Conservation (phyloP, 2,888 invertebrate genomes). For the Catonia carolina region DNA sequence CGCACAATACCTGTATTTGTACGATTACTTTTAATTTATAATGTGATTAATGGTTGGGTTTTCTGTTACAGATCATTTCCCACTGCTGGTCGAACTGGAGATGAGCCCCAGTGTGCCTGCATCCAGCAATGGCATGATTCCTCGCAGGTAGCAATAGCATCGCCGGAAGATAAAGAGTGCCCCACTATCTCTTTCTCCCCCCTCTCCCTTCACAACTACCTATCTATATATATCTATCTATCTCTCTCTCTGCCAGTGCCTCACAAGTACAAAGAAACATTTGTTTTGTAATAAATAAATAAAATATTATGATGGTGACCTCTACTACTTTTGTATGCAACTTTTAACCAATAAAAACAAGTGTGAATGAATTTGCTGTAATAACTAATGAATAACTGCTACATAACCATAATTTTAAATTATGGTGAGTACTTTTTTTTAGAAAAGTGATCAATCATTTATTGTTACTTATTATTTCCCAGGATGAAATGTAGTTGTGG, state of each 20-base stretch:
- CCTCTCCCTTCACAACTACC: background rate
- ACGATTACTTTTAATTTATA: background rate
- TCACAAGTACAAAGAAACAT: conserved; percentile 13
- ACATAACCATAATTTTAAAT: too few species aligned
- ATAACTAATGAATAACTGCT: too few species aligned
- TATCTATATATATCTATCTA: background rate
- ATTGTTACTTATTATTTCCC: too few species aligned
- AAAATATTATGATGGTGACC: too few species aligned
- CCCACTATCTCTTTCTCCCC: conserved; percentile 12
- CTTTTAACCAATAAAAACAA: too few species aligned
- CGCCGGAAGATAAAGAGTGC: background rate
- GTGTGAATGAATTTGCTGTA: too few species aligned
- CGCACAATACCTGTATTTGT: too few species aligned
- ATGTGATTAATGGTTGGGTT: background rate
- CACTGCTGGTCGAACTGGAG: conserved; percentile 83
- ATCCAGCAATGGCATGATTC: conserved; percentile 66
- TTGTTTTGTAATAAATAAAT: conserved; percentile 2
- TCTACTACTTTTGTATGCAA: too few species aligned
- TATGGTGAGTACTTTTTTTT: too few species aligned
- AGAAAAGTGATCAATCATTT: too few species aligned
- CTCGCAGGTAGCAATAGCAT: conserved; percentile 68
- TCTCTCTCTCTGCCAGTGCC: conserved; percentile 15
- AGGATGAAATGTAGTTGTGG: too few species aligned
- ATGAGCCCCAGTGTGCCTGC: conserved; percentile 65
- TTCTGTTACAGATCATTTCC: conserved; percentile 79